These are phyloP conservation scores for Phthorimaea operculella DNA, from an alignment of 1,140 invertebrate species.

Conservation along the genomic window DNA sequence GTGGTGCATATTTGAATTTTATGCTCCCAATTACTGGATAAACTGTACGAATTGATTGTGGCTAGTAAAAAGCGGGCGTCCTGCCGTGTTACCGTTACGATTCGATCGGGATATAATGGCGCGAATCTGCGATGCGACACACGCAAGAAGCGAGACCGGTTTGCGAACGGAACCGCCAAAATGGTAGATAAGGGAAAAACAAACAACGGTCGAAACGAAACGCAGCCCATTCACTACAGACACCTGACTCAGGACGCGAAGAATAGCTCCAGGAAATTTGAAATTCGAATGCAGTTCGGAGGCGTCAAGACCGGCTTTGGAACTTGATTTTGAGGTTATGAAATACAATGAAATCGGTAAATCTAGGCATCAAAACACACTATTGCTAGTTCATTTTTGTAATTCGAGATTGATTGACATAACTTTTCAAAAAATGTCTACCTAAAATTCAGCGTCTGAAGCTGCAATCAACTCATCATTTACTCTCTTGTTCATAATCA, in stretches of 20 bases:
- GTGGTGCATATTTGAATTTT: constrained; percentile 20
- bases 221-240: constrained; percentile 30
- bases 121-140: constrained; percentile 42
- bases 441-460: too few relatives aligned
- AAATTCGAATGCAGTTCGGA: constrained; percentile 14
- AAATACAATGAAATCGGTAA: background rate
- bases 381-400: too few relatives aligned
- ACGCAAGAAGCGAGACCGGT: constrained; percentile 44
- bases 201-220: constrained; percentile 32
- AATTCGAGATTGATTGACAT: too few relatives aligned
- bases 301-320: too few relatives aligned
- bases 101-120: constrained; percentile 30
- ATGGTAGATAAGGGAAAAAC: constrained; percentile 43
- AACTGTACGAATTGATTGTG: constrained; percentile 27
- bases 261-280: constrained; percentile 14
- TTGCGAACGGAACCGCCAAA: constrained; percentile 33
- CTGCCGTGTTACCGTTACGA: constrained; percentile 36
- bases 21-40: constrained; percentile 23
- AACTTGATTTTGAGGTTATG: constrained; percentile 9
- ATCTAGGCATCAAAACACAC: too few relatives aligned
- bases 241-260: constrained; percentile 27
- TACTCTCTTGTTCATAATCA: too few relatives aligned
- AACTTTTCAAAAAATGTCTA: too few relatives aligned
- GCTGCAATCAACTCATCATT: too few relatives aligned
- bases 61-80: constrained; percentile 30